Evolutionary conservation across 2,888 invertebrate genomes (phyloP), one percentile per base, ranked within the genome.

Genomic region (Ariolimax columbianus): DNA sequence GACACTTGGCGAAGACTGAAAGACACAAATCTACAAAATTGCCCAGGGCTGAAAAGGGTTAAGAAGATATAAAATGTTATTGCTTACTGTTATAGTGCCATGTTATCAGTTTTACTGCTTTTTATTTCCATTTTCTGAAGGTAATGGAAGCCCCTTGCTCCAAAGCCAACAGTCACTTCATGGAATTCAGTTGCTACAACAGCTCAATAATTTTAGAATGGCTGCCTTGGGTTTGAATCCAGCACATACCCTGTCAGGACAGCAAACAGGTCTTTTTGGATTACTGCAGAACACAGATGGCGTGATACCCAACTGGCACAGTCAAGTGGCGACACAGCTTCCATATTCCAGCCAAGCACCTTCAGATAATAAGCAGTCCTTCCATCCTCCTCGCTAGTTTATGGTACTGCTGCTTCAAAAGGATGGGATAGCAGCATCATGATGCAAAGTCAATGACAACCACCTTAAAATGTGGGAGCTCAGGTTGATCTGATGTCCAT

Each of bases 281-380:
- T 26, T 38, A 40, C 17, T 38, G 26, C 78, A 36, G 23, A 47
- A 30, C n/a, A 30, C 47, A 11, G 33, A 36, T 11, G 36, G 55
- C 11, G 55, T 30, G 51, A 19, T 77, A 33, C 77, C 77, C 47
- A 77, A 33, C 77, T 77, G 77, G 77, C 36, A 36, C 77, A 51
- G n/a, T 55, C 66, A n/a, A n/a, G 4, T 9, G 51, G 30, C 19
- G 36, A 26, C 3, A 19, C 33, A 23, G 30, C 55, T 30, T 30
- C 77, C 23, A 55, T 77, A 26, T 23, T 38, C 38, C 26, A 4
- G 38, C 38, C 77, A 0, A 26, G 36, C 38, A 59, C 1, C 36
- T 9, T 38, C 30, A 26, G 59, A 36, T 77, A 38, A 17, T 0
- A 30, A 0, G 4, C 19, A 59, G 36, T 23, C 0, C 38, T 9